phyloP scores from a whole-genome alignment of 1,140 invertebrate genomes.

The Pteromalus puparum region DNA sequence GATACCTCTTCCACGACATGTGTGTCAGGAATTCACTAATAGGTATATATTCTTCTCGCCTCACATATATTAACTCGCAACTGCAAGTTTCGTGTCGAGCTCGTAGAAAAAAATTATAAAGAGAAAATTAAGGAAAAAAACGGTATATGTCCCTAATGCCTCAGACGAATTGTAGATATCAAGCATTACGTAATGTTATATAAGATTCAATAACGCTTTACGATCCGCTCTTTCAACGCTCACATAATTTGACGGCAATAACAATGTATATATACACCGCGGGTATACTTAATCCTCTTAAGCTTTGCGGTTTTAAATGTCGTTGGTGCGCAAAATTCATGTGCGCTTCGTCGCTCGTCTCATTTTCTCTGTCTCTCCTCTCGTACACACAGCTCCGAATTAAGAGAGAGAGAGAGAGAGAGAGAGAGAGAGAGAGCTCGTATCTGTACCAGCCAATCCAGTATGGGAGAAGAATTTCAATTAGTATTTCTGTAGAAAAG shows the following conservation, averaged over 20 bases:
- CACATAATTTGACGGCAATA: constrained; percentile 2
- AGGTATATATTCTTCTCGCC: too few relatives aligned
- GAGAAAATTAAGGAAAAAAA: too few relatives aligned
- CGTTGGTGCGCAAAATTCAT: neutral
- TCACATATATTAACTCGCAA: too few relatives aligned
- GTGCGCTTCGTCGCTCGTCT: neutral
- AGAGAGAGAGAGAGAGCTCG: neutral
- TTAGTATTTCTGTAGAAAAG: constrained; percentile 39
- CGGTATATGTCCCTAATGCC: too few relatives aligned
- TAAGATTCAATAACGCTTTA: neutral
- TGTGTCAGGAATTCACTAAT: too few relatives aligned
- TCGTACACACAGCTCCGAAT: neutral
- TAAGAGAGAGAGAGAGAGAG: too few relatives aligned
- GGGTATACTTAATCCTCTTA: constrained; percentile 25
- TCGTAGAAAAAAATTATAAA: too few relatives aligned
- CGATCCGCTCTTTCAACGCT: neutral
- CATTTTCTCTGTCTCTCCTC: constrained; percentile 1
- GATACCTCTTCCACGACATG: neutral
- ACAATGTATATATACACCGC: neutral
- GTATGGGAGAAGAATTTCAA: constrained; percentile 41
- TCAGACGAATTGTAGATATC: too few relatives aligned
- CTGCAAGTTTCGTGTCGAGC: too few relatives aligned
- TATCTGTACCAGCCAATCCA: neutral
- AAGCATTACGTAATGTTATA: too few relatives aligned
- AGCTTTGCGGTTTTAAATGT: neutral